Conservation (phyloP, 1,140 invertebrate genomes). For the Sarcophaga bullata region DNA sequence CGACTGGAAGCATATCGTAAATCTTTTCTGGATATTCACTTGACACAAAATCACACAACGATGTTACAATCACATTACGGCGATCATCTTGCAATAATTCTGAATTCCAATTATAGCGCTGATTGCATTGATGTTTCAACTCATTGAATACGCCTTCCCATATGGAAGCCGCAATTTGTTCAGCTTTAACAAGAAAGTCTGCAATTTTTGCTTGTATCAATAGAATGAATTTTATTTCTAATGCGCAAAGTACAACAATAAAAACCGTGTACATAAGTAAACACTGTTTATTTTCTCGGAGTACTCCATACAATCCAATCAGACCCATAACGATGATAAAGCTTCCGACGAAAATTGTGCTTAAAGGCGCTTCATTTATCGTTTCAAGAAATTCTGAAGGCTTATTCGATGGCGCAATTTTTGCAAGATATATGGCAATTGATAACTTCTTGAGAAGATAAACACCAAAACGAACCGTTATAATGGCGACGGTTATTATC, state of each 20-base stretch:
- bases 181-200: neutral
- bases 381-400: neutral
- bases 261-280: neutral
- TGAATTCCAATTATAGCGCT: neutral
- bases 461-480: no score
- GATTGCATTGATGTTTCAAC: neutral
- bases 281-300: neutral
- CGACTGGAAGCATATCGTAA: neutral
- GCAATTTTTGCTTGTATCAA: neutral
- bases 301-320: neutral
- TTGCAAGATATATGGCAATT: no score
- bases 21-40: neutral
- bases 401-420: no score
- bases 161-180: neutral
- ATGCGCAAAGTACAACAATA: neutral
- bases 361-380: neutral
- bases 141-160: neutral
- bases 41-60: neutral
- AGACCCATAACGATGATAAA: neutral
- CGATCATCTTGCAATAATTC: neutral
- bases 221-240: neutral
- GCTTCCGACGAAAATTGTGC: neutral
- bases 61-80: neutral
- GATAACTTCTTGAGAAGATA: no score
- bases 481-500: no score